Percentiles rank a stretch among this genome's conserved stretches.
These are phyloP conservation scores for Lepidocyrtoides sp. DNA, from an alignment of 2,888 invertebrate genomes.

Conservation along the genomic window DNA sequence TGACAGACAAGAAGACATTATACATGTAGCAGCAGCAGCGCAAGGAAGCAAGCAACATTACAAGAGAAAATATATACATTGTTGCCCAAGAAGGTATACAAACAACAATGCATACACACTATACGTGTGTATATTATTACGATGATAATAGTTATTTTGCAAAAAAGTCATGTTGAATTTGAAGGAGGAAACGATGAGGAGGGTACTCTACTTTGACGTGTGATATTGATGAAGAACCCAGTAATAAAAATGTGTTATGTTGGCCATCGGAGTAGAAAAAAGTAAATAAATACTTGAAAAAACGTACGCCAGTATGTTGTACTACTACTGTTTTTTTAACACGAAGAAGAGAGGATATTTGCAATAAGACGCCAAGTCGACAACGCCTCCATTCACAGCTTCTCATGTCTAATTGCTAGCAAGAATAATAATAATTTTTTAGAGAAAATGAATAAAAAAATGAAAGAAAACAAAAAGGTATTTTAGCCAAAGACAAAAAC, in stretches of 20 bases:
- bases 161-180: conserved; percentile 17
- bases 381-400: conserved; percentile 59
- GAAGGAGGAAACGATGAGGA: conserved; percentile 9
- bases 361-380: conserved; percentile 13
- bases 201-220: conserved; percentile 38
- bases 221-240: conserved; percentile 39
- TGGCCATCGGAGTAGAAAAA: not conserved
- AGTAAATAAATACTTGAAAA: conserved; percentile 25
- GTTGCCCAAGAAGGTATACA: no score
- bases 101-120: no score
- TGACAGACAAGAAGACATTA: not conserved
- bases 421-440: conserved; percentile 37
- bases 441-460: not conserved
- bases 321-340: not conserved
- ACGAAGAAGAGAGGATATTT: not conserved
- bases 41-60: not conserved
- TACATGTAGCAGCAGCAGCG: not conserved
- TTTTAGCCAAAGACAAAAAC: not conserved
- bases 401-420: conserved; percentile 37
- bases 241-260: conserved; percentile 1
- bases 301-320: not conserved
- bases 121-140: not conserved
- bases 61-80: not conserved
- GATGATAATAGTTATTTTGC: conserved; percentile 4
- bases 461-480: conserved; percentile 16